Evolutionary conservation across 2,113 vertebrate species (phyloP).

Genomic region (Pelecanoides urinatrix): DNA sequence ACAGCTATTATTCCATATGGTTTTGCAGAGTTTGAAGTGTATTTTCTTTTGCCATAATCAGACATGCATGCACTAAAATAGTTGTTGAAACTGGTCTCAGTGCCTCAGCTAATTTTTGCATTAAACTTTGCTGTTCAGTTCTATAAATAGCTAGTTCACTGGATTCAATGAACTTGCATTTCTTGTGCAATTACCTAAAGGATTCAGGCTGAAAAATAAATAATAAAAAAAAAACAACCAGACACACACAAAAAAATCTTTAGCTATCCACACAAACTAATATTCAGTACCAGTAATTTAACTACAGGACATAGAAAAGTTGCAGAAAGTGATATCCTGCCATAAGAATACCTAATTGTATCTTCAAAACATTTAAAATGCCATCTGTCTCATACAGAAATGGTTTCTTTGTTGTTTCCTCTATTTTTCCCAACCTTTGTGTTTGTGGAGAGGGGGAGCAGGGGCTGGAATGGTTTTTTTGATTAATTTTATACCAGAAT

Average conservation of each 20-base stretch:
- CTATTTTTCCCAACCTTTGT: not conserved
- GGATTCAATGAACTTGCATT: not conserved
- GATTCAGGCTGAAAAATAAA: not conserved
- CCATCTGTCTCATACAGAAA: not conserved
- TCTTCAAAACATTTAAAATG: slow-evolving; percentile 20
- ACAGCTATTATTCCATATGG: slow-evolving; percentile 1
- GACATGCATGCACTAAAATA: not conserved
- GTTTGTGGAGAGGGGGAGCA: not conserved
- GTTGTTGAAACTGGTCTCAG: not conserved
- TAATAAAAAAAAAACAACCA: too few species aligned
- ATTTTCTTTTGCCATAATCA: not conserved
- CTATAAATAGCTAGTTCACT: not conserved
- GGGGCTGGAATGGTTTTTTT: not conserved
- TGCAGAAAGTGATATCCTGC: not conserved
- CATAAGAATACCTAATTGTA: not conserved
- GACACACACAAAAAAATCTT: not conserved
- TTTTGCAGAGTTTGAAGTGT: not conserved
- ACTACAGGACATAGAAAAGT: not conserved
- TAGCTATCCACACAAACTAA: not conserved
- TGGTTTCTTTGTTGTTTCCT: not conserved
- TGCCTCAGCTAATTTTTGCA: not conserved
- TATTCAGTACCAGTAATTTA: not conserved
- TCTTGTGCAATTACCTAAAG: not conserved
- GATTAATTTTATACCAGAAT: slow-evolving; percentile 52
- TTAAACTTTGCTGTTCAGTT: not conserved